These are phyloP conservation scores for Gymnarchus niloticus DNA, from an alignment of 2,113 vertebrate species.

Conservation along the genomic window DNA sequence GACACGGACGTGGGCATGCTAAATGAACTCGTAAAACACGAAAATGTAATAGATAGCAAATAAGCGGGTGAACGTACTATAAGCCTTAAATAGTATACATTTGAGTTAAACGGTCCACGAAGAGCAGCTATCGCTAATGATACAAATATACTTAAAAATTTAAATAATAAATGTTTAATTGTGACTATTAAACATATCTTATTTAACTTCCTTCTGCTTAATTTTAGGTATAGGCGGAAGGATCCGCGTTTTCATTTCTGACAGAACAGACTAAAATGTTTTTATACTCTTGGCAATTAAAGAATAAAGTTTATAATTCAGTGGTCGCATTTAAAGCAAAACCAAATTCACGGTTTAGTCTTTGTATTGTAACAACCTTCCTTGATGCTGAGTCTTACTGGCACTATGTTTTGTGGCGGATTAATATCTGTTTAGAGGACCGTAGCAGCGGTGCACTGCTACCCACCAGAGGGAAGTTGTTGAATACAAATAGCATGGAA, in stretches of 20 bases:
- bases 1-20: neutral
- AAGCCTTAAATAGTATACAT: neutral
- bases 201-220: constrained; percentile 15
- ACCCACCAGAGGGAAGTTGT: constrained; percentile 25
- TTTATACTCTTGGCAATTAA: neutral
- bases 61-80: neutral
- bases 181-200: neutral
- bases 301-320: neutral
- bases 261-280: neutral
- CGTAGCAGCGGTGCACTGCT: constrained; percentile 19
- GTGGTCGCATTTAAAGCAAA: neutral
- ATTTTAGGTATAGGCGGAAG: constrained; percentile 7
- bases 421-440: constrained; percentile 17
- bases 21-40: neutral
- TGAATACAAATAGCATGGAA: constrained; percentile 24
- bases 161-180: neutral
- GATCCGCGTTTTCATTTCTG: neutral
- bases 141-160: too few species aligned
- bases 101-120: neutral
- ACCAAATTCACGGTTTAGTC: neutral
- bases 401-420: constrained; percentile 25
- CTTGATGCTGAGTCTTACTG: neutral
- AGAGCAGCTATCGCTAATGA: neutral
- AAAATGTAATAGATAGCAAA: neutral
- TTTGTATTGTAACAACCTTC: neutral